Evolutionary conservation across 2,113 vertebrate species (phyloP), one percentile per base, ranked within the genome.

Genomic region (Mola mola): DNA sequence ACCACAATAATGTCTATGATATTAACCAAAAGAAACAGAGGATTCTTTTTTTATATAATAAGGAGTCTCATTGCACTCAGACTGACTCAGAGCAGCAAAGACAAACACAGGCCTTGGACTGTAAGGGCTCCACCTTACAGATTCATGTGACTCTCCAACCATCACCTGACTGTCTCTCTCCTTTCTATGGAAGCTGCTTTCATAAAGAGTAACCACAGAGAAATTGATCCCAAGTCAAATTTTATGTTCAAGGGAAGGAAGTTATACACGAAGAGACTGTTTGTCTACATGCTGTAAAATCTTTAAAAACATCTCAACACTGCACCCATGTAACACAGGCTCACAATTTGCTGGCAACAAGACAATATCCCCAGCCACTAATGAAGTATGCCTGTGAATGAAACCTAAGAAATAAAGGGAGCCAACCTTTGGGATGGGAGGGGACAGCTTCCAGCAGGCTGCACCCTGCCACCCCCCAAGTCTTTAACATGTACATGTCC

Each of bases 121-220:
- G 72, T 66, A 72, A 62, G 73, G 78, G 82, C 83, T 85, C 82
- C 76, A 86, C 85, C 87, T 87, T 86, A 79, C 72, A 78, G 82
- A 75, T 80, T 80, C 85, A 88, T 87, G 82, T 88, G 85, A 87
- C 76, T 74, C 70, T 79, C 55, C 63, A 78, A 74, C 70, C 79
- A 81, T 87, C 85, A 87, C 85, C 87, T 86, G 85, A 90, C 83
- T 81, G 24, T 68, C 53, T 43, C 72, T 72, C 66, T 65, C 40
- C 58, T 72, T 75, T 84, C 59, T 76, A 79, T 60, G 58, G 75
- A 65, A 49, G 62, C 71, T 48, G 60, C 55, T 81, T 26, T 72
- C 48, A 80, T 66, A 53, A 63, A 61, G 40, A 12, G 58, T 58
- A 67, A 81, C 62, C 49, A 59, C 21, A 29, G 48, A 67, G 58